phyloP scores from a whole-genome alignment of 2,797 vertebrate species.

The Mormyrus proboscirostris region DNA sequence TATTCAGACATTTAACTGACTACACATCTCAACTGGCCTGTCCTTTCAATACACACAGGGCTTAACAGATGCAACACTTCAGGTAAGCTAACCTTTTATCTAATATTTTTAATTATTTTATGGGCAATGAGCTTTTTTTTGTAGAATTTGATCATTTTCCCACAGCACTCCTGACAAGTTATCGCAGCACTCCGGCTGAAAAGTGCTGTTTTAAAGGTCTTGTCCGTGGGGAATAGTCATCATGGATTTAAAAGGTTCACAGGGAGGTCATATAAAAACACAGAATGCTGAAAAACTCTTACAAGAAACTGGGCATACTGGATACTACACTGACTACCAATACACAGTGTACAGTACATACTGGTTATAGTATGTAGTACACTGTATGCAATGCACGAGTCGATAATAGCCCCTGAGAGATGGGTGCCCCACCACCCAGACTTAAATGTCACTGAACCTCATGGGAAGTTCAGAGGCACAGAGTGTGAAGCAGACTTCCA shows the following conservation, averaged over 20 bases:
- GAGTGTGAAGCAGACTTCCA: neutral
- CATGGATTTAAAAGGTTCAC: neutral
- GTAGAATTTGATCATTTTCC: neutral
- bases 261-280: neutral
- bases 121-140: neutral
- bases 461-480: neutral
- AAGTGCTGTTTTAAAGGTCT: neutral
- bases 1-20: neutral
- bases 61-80: neutral
- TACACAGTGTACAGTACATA: neutral
- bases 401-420: neutral
- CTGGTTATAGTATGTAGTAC: neutral
- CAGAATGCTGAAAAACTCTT: neutral
- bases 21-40: neutral
- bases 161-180: neutral
- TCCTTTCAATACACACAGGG: neutral
- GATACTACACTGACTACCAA: neutral
- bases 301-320: neutral
- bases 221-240: neutral
- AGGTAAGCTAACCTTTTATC: neutral
- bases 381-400: neutral
- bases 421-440: neutral
- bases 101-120: neutral
- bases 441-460: neutral
- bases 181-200: neutral